Percentiles rank a stretch among this genome's conserved stretches.
Evolutionary conservation across 2,888 invertebrate species (phyloP).

Genomic region (Meliscaeva auricollis): DNA sequence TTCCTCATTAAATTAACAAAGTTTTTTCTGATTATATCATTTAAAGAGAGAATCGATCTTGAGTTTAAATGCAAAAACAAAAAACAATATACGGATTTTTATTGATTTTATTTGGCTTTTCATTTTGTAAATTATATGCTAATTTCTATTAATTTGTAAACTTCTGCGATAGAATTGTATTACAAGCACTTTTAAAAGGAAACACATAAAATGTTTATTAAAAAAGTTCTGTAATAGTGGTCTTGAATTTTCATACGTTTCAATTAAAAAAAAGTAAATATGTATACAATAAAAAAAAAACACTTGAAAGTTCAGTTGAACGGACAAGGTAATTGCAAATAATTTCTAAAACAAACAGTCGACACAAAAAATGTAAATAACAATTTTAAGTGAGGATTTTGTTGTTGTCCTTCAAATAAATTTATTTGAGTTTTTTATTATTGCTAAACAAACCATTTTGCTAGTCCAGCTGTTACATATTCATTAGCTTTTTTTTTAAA

Average conservation of each 20-base stretch:
- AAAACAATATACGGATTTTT: no score
- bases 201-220: neutral
- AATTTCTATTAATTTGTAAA: conserved; percentile 17
- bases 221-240: neutral
- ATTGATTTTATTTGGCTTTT: conserved; percentile 37
- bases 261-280: neutral
- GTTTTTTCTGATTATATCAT: neutral
- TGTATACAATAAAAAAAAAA: no score
- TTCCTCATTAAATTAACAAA: neutral
- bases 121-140: conserved; percentile 2
- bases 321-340: no score
- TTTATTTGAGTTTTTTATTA: no score
- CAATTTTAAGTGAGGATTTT: neutral
- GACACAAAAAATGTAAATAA: neutral
- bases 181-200: no score
- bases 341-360: neutral
- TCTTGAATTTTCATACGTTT: neutral
- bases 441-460: no score
- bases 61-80: no score
- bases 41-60: no score
- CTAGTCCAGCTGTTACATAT: no score
- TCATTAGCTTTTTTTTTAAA: no score
- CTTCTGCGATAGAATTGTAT: no score
- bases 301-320: no score
- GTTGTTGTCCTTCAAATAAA: neutral